Evolutionary conservation across 2,113 vertebrate genomes (phyloP).

Genomic region (Dendrocopos noguchii): DNA sequence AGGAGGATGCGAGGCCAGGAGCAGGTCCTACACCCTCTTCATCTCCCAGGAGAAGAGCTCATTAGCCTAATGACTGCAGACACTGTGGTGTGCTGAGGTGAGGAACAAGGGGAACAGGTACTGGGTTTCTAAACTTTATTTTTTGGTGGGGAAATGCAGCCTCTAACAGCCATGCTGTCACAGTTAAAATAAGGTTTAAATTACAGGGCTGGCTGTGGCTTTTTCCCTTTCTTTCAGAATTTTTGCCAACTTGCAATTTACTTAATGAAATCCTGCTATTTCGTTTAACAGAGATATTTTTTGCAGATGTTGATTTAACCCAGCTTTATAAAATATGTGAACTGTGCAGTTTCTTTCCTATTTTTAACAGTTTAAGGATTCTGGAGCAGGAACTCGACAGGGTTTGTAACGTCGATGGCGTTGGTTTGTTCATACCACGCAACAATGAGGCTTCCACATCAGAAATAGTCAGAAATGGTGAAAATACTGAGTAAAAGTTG

Average conservation of each 20-base stretch:
- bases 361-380: slow-evolving; percentile 77
- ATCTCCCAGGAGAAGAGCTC: slow-evolving; percentile 48
- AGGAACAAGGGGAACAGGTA: slow-evolving; percentile 2
- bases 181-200: slow-evolving; percentile 98
- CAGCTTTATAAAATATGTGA: slow-evolving; percentile 88
- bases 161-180: slow-evolving; percentile 83
- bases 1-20: neutral
- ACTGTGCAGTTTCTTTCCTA: slow-evolving; percentile 81
- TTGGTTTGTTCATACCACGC: slow-evolving; percentile 4
- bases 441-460: neutral
- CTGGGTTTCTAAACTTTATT: slow-evolving; percentile 63
- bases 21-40: neutral
- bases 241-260: slow-evolving; percentile 98
- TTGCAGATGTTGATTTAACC: slow-evolving; percentile 92
- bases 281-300: slow-evolving; percentile 91
- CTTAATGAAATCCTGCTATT: slow-evolving; percentile 99
- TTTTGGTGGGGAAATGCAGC: slow-evolving; percentile 75
- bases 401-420: neutral
- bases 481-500: neutral
- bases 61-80: slow-evolving; percentile 57
- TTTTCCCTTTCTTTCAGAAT: slow-evolving; percentile 94
- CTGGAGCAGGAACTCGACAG: neutral
- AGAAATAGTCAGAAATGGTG: neutral
- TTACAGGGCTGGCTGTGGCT: slow-evolving; percentile 96
- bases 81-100: slow-evolving; percentile 25